Conservation (phyloP, 2,113 vertebrate genomes). For the Tinamus guttatus region DNA sequence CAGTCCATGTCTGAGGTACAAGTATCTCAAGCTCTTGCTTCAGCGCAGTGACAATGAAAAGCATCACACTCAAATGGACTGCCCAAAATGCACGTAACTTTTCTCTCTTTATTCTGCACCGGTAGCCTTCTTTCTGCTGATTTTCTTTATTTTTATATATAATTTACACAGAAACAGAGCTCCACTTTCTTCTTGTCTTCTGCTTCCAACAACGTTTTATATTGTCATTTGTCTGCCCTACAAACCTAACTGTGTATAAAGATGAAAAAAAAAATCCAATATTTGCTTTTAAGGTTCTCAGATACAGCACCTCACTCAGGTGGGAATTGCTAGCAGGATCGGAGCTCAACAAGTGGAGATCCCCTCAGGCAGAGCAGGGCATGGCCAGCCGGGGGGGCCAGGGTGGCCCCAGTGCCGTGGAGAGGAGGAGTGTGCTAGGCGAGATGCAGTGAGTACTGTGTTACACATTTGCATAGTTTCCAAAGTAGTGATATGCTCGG, state of each 20-base stretch:
- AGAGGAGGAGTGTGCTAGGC: constrained; percentile 83
- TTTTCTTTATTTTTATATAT: not conserved
- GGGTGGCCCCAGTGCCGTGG: constrained; percentile 88
- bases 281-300: constrained; percentile 87
- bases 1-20: not conserved
- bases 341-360: constrained; percentile 86
- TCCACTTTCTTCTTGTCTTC: constrained; percentile 39
- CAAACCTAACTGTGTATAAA: constrained; percentile 68
- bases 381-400: constrained; percentile 84
- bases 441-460: constrained; percentile 89
- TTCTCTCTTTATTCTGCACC: constrained; percentile 4
- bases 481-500: constrained; percentile 46
- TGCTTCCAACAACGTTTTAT: constrained; percentile 45
- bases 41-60: not conserved
- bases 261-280: constrained; percentile 63
- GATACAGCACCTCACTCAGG: constrained; percentile 93
- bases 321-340: constrained; percentile 89
- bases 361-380: constrained; percentile 80
- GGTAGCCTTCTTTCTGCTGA: constrained; percentile 49
- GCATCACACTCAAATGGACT: not conserved
- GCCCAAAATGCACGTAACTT: constrained; percentile 13
- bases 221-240: constrained; percentile 68
- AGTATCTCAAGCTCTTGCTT: constrained; percentile 13
- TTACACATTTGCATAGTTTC: constrained; percentile 62
- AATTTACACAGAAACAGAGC: constrained; percentile 34